Evolutionary conservation across 2,113 vertebrate genomes (phyloP).

Genomic region (Antidorcas marsupialis): DNA sequence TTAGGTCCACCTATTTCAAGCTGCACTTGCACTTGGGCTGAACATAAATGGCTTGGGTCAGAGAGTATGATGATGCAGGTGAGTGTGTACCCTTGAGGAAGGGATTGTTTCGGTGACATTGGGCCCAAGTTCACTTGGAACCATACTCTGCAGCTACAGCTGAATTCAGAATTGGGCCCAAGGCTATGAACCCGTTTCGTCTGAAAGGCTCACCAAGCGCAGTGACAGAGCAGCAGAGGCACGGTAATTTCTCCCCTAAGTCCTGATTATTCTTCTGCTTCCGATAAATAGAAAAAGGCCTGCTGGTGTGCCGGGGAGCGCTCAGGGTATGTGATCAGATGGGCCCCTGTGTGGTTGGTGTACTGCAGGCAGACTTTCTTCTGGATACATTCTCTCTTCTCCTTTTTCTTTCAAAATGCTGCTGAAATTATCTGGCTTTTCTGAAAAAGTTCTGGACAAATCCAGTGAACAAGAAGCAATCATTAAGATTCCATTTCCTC

Average conservation of each 20-base stretch:
- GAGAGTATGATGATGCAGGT: fast-evolving
- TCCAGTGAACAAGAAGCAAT: neutral
- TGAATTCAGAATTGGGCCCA: neutral
- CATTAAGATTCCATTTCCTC: neutral
- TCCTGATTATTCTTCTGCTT: neutral
- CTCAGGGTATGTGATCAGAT: neutral
- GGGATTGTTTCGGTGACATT: neutral
- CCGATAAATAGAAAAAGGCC: neutral
- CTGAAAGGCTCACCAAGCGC: neutral
- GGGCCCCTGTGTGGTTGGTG: too few relatives aligned
- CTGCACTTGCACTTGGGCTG: neutral
- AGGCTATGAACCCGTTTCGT: too few relatives aligned
- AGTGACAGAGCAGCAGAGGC: neutral
- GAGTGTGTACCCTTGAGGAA: neutral
- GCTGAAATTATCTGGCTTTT: neutral
- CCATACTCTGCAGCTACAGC: neutral
- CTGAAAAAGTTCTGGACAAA: neutral
- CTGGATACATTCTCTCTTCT: neutral
- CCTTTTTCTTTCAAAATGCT: neutral
- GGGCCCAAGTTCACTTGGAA: neutral
- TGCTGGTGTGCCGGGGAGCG: neutral
- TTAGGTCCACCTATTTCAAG: neutral
- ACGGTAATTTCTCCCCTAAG: too few relatives aligned
- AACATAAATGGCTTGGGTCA: neutral
- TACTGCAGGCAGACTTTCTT: neutral